phyloP scores from a whole-genome alignment of 2,888 invertebrate species.

The Cantharis nigra region DNA sequence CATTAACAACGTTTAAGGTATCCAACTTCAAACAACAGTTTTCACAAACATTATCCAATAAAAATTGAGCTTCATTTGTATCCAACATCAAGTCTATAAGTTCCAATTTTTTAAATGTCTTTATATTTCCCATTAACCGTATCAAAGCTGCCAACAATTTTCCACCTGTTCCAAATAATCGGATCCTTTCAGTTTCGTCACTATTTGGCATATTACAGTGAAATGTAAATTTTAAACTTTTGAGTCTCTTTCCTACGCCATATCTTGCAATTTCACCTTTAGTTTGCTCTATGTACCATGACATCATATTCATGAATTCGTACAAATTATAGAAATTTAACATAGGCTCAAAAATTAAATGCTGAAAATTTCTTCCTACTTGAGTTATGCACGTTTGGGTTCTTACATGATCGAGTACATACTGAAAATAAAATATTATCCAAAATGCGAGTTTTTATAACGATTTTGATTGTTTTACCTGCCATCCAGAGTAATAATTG shows the following conservation, averaged over 20 bases:
- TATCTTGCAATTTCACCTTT: conserved; percentile 39
- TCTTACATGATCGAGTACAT: conserved; percentile 74
- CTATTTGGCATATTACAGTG: conserved; percentile 72
- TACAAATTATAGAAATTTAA: conserved; percentile 80
- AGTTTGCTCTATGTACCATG: conserved; percentile 70
- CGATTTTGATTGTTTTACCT: conserved; percentile 51
- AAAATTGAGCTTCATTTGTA: conserved; percentile 68
- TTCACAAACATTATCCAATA: conserved; percentile 73
- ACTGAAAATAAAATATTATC: conserved; percentile 53
- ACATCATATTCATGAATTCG: conserved; percentile 82
- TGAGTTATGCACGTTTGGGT: conserved; percentile 72
- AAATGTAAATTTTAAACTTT: conserved; percentile 70
- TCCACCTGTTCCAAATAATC: conserved; percentile 79
- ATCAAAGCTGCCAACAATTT: conserved; percentile 69
- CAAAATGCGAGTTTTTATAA: neutral
- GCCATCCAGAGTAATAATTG: conserved; percentile 83
- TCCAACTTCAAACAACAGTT: conserved; percentile 67
- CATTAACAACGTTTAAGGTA: conserved; percentile 72
- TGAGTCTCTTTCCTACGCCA: conserved; percentile 64
- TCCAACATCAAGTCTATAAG: conserved; percentile 77
- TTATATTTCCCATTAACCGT: conserved; percentile 69
- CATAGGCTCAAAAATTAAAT: conserved; percentile 73
- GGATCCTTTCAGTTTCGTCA: conserved; percentile 64
- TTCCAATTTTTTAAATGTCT: conserved; percentile 66
- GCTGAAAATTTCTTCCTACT: conserved; percentile 69